phyloP scores from a whole-genome alignment of 2,888 invertebrate genomes.

The Parelbella ahira region DNA sequence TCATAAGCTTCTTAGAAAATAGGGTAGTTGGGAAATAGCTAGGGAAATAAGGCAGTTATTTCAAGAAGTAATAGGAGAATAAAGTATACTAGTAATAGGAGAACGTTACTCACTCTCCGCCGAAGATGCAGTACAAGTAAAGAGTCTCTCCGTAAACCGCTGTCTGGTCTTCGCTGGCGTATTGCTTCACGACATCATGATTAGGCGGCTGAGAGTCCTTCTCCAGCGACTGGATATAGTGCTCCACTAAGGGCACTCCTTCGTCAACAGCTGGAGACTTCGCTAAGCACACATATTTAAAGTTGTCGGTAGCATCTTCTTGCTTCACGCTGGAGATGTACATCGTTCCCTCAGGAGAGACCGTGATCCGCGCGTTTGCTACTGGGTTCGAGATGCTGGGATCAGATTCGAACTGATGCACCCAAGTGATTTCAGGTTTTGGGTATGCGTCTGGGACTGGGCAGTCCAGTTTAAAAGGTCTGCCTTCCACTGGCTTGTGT shows the following conservation, averaged over 20 bases:
- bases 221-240: constrained; percentile 45
- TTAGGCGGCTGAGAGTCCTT: constrained; percentile 39
- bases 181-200: constrained; percentile 51
- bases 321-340: constrained; percentile 56
- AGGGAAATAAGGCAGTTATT: too few species aligned
- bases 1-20: too few species aligned
- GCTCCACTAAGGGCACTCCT: constrained; percentile 50
- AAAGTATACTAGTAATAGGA: too few species aligned
- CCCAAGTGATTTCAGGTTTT: constrained; percentile 54
- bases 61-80: too few species aligned
- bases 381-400: constrained; percentile 38
- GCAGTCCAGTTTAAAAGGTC: constrained; percentile 54
- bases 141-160: constrained; percentile 48
- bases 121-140: constrained; percentile 63
- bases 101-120: constrained; percentile 59
- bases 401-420: constrained; percentile 40
- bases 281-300: constrained; percentile 57
- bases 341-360: constrained; percentile 52
- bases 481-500: constrained; percentile 52
- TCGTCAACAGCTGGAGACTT: constrained; percentile 45
- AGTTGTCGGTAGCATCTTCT: constrained; percentile 40
- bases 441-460: constrained; percentile 52
- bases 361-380: constrained; percentile 44
- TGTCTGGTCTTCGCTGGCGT: constrained; percentile 48
- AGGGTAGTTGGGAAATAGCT: too few species aligned